Evolutionary conservation across 2,113 vertebrate species (phyloP).

Genomic region (Seriola rivoliana): DNA sequence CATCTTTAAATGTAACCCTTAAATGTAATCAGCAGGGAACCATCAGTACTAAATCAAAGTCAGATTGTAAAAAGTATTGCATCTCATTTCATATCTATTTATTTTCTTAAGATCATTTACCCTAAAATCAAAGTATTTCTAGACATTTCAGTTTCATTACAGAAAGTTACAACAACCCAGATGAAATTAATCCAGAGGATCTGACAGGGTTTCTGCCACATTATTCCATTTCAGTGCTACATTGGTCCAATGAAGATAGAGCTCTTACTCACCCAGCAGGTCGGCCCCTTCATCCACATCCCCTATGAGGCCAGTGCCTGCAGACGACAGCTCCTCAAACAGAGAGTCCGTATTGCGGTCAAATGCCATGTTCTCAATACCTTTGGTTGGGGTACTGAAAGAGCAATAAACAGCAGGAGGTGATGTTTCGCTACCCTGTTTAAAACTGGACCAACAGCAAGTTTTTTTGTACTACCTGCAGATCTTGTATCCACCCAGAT

Average conservation of each 20-base stretch:
- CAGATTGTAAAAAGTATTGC: no score
- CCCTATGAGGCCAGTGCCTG: slow-evolving; percentile 95
- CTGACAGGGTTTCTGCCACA: background rate
- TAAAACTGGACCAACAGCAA: background rate
- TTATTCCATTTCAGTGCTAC: no score
- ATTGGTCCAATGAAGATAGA: background rate
- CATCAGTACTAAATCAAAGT: no score
- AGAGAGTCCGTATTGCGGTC: slow-evolving; percentile 98
- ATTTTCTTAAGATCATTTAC: no score
- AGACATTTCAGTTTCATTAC: background rate
- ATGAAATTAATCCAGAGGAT: background rate
- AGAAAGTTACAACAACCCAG: background rate
- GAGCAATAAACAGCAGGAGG: slow-evolving; percentile 22
- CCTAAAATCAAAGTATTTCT: background rate
- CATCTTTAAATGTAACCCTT: no score
- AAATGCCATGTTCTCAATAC: slow-evolving; percentile 98
- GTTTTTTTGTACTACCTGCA: slow-evolving; percentile 85
- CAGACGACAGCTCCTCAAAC: slow-evolving; percentile 97
- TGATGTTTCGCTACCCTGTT: background rate
- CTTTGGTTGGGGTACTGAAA: slow-evolving; percentile 94
- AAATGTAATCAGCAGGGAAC: no score
- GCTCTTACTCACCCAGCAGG: slow-evolving; percentile 90
- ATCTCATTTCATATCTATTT: no score
- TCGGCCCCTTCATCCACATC: slow-evolving; percentile 99
- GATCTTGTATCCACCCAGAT: slow-evolving; percentile 92